Base-by-base conservation (phyloP, 2,888 invertebrate species). In the Cotesia congregata region DNA sequence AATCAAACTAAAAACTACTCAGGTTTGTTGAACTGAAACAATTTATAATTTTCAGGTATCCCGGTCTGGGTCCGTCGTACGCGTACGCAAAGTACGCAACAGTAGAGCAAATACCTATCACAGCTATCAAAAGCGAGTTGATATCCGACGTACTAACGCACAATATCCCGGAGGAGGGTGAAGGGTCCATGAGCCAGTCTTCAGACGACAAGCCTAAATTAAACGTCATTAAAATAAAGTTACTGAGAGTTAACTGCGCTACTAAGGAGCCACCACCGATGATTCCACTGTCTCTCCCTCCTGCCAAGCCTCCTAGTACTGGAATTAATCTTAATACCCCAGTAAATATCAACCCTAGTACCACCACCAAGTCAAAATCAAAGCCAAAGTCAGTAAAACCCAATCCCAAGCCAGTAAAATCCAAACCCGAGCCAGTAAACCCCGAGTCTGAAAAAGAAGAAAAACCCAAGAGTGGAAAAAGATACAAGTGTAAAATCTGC, bases 401-500 rank as follows among this genome's bases (percentile, higher is more conserved):
- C 17, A 17, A 17, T 17, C 17, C 17, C 17, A 75, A 76, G 76
- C 65, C 17, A 7, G 41, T 12, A 7, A 50, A 50, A 12, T 12
- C 78, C 41, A 76, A 82, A 12, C 15, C 75, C 40, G 72, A 30
- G 30, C 2, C 76, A 17, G 64, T 78, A 50, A 75, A 77, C 80
- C 67, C 6, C 2, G 40, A 60, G 12, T 39, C 77, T 39, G 17
- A 7, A 3, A 72, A 73, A 38, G 6, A 60, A 20, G 17, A 15
- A 1, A 69, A 75, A 4, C 71, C 39, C 5, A 83, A 79, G 20
- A 70, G 72, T 4, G 60, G 73, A 5, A 76, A 77, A 17, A 50
- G 74, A 1, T 85, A 85, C 78, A 82, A 85, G 40, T 86, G 85
- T 59, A 83, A 85, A 6, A 68, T 84, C 5, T 86, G 84, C 64